Evolutionary conservation across 2,888 invertebrate species (phyloP), one percentile per base, ranked within the genome.

Genomic region (Anagyrus pseudococci): DNA sequence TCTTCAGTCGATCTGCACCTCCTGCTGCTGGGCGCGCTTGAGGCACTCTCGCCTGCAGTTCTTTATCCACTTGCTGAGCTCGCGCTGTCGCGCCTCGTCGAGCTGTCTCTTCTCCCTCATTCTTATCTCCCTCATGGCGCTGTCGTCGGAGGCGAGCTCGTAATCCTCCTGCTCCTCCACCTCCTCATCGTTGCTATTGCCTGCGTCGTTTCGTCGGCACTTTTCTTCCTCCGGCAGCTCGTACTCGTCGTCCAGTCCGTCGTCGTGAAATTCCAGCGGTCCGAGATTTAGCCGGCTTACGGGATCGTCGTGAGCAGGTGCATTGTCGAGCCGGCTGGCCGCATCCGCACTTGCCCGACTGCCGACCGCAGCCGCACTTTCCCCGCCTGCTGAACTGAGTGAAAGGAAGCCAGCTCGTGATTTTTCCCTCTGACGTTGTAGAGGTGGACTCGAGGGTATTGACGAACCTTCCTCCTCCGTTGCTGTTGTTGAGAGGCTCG

Each of bases 51-150:
- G 44, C 8, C 67, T 66, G 25, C 73, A 74, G 17, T 58, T 69
- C 13, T 65, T 52, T 0, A 74, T 68, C 73, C 74, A 74, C 4
- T 62, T 64, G 50, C 66, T 68, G 4, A 74, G 40, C 17, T 74
- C 74, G 15, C 23, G 58, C 2, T 69, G 60, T 2, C 57, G 62
- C 1, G 2, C 23, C 2, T 37, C 33, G 33, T 37, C 33, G 13
- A 37, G 33, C 33, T 37, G 13, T 2, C 33, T 15, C 33, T 37
- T 37, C 4, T 15, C 33, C 3, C 33, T 8, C 2, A 13, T 15
- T 15, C 2, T 37, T 10, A 37, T 37, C 33, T 37, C 33, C 4
- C 8, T 37, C 33, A 20, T 6, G 23, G 20, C 46, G 20, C 46
- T 46, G 43, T 43, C 43, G 43, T 43, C 20, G 3, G 4, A 4